Evolutionary conservation across 2,797 vertebrate genomes (phyloP), one percentile per base, ranked within the genome.

Genomic region (Rachycentron canadum): DNA sequence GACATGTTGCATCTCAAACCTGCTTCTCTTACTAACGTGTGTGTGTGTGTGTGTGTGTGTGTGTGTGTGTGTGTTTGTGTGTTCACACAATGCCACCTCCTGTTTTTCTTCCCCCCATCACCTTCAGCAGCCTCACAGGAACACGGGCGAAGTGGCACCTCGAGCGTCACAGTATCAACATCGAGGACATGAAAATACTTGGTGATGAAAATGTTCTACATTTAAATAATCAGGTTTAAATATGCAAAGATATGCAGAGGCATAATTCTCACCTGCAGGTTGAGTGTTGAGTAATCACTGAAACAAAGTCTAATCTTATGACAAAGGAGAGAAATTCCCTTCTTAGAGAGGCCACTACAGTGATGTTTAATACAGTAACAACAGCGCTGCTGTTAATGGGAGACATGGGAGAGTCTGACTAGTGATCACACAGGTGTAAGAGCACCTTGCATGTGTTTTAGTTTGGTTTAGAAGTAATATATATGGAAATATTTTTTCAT

Each of bases 161-260:
- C 4, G 16, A 67, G 73, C 59, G 64, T 66, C 67, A 57, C n/a
- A 4, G 26, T n/a, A 45, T 71, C 70, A 30, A 30, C 85, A 83
- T 83, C 75, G 69, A 57, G 81, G 66, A 83, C 69, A 61, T 67
- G 56, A 59, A 81, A 83, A 87, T 85, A 88, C 87, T 87, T 73
- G 80, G 82, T 41, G 81, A 79, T 80, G 53, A 76, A 47, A 76
- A 78, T 78, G 75, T 85, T 76, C 61, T 64, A n/a, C 70, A 58
- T 86, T 83, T 73, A 83, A 84, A 86, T 84, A 91, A 87, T 62
- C 86, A 78, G 56, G 28, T 58, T 80, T 81, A 85, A 88, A 85
- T 89, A 91, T 91, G 89, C 84, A 90, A 79, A 92, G 53, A 87
- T 85, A 88, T 88, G 84, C 80, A 65, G 9, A 50, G 52, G 67